phyloP scores from a whole-genome alignment of 1,140 invertebrate species.

The Drosophila teissieri region DNA sequence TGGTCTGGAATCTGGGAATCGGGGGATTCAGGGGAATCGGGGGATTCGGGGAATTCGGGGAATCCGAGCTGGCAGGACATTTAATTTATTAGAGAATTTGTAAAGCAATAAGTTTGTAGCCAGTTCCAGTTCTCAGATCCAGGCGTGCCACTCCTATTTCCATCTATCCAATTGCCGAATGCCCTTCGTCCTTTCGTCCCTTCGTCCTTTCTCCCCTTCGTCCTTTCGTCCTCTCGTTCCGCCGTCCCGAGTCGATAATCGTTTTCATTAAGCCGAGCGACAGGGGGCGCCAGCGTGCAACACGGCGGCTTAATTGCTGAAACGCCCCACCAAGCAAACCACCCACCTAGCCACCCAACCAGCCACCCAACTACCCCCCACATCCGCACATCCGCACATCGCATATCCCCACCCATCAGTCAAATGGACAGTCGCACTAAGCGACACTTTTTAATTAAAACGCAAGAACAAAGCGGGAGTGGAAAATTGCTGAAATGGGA shows the following conservation, averaged over 20 bases:
- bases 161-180: constrained; percentile 9
- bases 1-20: background rate
- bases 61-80: constrained; percentile 55
- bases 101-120: constrained; percentile 76
- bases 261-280: constrained; percentile 71
- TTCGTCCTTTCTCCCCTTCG: too few relatives aligned
- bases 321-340: background rate
- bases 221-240: too few relatives aligned
- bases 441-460: constrained; percentile 83
- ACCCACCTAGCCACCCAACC: too few relatives aligned
- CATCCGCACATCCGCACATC: background rate
- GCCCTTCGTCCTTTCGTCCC: background rate
- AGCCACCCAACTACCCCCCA: background rate
- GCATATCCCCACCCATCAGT: constrained; percentile 50
- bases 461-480: constrained; percentile 41
- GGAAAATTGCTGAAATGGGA: background rate
- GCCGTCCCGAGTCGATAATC: constrained; percentile 65
- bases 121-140: constrained; percentile 12
- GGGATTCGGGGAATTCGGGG: too few relatives aligned
- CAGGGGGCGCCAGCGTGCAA: constrained; percentile 46
- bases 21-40: too few relatives aligned
- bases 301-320: constrained; percentile 70
- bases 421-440: constrained; percentile 76
- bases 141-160: constrained; percentile 2
- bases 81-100: constrained; percentile 83